Conservation (phyloP, 2,113 vertebrate genomes). For the Falco punctatus region DNA sequence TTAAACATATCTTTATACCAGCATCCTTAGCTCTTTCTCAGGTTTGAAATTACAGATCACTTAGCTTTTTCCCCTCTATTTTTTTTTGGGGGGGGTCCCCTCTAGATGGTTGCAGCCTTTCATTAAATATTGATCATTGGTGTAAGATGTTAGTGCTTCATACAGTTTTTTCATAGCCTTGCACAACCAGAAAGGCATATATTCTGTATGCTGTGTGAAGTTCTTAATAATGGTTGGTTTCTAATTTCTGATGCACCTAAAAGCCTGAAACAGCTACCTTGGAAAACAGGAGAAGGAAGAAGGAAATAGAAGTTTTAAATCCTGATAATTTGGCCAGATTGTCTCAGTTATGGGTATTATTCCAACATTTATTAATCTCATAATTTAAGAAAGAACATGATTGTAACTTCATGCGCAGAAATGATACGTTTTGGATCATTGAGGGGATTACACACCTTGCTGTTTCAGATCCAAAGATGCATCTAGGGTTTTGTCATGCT, state of each 20-base stretch:
- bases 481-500: not conserved
- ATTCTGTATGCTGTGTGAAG: not conserved
- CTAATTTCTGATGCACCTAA: not conserved
- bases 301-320: slow-evolving; percentile 21
- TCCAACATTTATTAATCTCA: slow-evolving; percentile 14
- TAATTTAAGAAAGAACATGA: not conserved
- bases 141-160: not conserved
- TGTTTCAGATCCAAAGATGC: not conserved
- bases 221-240: not conserved
- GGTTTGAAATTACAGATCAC: not conserved
- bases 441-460: not conserved
- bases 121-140: not conserved
- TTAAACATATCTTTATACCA: not conserved
- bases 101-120: not conserved
- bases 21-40: not conserved
- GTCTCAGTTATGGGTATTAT: not conserved
- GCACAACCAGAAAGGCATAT: not conserved
- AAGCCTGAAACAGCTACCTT: not conserved
- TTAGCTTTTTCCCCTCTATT: not conserved
- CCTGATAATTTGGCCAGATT: not conserved
- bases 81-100: not conserved
- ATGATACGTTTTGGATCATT: not conserved
- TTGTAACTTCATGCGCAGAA: not conserved
- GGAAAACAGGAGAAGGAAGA: not conserved
- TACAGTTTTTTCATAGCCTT: not conserved